phyloP scores from a whole-genome alignment of 2,888 invertebrate species.

The Acanthococcus lagerstroemiae region DNA sequence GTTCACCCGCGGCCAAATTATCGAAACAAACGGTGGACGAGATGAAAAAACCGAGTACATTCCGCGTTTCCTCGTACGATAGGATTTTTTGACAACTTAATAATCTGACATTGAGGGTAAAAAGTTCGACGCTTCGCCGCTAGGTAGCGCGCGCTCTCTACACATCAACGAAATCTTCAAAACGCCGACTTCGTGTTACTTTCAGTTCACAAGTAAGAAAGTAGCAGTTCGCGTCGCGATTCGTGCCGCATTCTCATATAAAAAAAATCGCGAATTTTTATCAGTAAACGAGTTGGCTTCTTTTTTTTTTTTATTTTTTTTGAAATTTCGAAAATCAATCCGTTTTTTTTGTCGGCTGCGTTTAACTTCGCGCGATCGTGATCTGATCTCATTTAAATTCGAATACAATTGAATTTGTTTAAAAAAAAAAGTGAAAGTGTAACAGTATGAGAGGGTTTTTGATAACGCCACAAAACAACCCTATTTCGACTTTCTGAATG shows the following conservation, averaged over 20 bases:
- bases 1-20: too few relatives aligned
- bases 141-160: constrained; percentile 14
- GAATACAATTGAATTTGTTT: background rate
- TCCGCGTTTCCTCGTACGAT: too few relatives aligned
- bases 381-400: too few relatives aligned
- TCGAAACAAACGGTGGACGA: too few relatives aligned
- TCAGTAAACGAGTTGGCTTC: constrained; percentile 4
- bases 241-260: constrained; percentile 27
- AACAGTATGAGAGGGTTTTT: too few relatives aligned
- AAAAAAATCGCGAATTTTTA: constrained; percentile 26
- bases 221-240: constrained; percentile 28
- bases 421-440: background rate
- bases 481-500: background rate
- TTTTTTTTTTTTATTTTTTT: background rate
- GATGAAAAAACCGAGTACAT: too few relatives aligned
- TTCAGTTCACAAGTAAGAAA: constrained; percentile 18
- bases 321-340: background rate
- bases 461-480: too few relatives aligned
- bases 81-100: background rate
- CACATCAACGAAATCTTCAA: constrained; percentile 16
- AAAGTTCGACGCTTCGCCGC: constrained; percentile 11
- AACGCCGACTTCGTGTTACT: constrained; percentile 14
- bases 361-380: background rate
- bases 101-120: background rate
- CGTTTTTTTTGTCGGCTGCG: background rate